phyloP scores from a whole-genome alignment of 1,140 invertebrate genomes.

The Drosophila punjabiensis region DNA sequence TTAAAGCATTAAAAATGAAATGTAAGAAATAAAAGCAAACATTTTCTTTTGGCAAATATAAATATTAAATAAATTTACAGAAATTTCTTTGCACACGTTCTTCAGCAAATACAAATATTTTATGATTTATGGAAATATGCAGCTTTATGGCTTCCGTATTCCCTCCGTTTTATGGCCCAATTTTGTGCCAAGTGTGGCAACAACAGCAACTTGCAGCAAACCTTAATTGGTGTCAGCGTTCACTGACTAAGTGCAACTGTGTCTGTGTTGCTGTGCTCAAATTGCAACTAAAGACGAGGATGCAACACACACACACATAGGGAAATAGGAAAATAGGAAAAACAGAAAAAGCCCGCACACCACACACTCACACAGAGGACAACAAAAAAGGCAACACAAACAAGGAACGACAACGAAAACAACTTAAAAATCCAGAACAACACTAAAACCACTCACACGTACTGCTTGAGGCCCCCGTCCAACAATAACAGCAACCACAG shows the following conservation, averaged over 20 bases:
- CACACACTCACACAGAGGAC: slow-evolving; percentile 21
- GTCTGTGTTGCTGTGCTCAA: slow-evolving; percentile 51
- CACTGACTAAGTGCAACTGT: slow-evolving; percentile 29
- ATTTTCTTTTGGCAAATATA: not conserved
- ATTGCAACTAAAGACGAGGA: slow-evolving; percentile 73
- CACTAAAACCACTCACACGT: slow-evolving; percentile 81
- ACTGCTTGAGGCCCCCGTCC: slow-evolving; percentile 64
- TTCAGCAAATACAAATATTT: not conserved
- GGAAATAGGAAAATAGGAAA: slow-evolving; percentile 14
- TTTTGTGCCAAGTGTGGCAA: slow-evolving; percentile 17
- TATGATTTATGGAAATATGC: slow-evolving; percentile 4
- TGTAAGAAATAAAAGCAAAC: not conserved
- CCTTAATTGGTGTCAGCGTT: slow-evolving; percentile 82
- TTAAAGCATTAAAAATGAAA: not conserved
- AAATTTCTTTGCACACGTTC: not conserved
- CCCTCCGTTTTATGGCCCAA: not conserved
- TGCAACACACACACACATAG: slow-evolving; percentile 26
- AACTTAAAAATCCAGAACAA: slow-evolving; percentile 84
- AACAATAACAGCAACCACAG: slow-evolving; percentile 48
- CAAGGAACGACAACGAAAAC: slow-evolving; percentile 79
- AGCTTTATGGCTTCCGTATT: not conserved
- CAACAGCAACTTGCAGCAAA: slow-evolving; percentile 15
- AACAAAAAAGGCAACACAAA: slow-evolving; percentile 69
- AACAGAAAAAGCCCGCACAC: slow-evolving; percentile 26
- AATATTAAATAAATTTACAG: not conserved